Evolutionary conservation across 1,140 invertebrate species (phyloP).

Genomic region (Triops longicaudatus): DNA sequence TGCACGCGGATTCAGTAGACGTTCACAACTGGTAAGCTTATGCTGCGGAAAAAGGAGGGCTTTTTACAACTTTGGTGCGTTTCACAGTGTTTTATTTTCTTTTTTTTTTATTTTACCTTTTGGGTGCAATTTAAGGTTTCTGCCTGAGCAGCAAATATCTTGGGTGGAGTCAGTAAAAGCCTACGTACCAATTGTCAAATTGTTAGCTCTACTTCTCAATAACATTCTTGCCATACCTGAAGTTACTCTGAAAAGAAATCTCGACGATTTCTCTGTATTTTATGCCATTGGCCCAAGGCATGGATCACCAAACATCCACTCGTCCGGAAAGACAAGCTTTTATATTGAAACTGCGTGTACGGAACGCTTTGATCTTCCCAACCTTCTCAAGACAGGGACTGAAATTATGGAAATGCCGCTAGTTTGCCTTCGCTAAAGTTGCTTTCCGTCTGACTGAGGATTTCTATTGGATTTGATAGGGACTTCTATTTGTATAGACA

Average conservation of each 20-base stretch:
- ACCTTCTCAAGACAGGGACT: not conserved
- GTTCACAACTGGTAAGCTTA: no score
- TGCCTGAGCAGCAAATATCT: no score
- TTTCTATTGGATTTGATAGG: not conserved
- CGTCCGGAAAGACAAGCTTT: slow-evolving; percentile 6
- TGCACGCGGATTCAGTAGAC: no score
- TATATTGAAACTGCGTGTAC: slow-evolving; percentile 8
- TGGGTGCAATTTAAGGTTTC: no score
- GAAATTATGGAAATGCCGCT: not conserved
- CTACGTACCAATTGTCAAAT: not conserved
- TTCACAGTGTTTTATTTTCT: no score
- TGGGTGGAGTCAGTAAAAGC: no score
- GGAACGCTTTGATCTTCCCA: slow-evolving; percentile 4
- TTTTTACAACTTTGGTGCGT: no score
- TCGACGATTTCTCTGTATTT: not conserved
- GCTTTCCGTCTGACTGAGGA: not conserved
- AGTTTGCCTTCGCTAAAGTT: slow-evolving; percentile 2
- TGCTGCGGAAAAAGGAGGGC: no score
- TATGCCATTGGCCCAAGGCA: not conserved
- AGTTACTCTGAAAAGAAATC: slow-evolving; percentile 5
- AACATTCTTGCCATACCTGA: not conserved
- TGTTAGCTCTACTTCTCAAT: not conserved
- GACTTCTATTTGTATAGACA: not conserved
- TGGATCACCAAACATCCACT: not conserved
- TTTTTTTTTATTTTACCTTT: no score